Conservation (phyloP, 2,797 vertebrate genomes). For the Tinamus major region DNA sequence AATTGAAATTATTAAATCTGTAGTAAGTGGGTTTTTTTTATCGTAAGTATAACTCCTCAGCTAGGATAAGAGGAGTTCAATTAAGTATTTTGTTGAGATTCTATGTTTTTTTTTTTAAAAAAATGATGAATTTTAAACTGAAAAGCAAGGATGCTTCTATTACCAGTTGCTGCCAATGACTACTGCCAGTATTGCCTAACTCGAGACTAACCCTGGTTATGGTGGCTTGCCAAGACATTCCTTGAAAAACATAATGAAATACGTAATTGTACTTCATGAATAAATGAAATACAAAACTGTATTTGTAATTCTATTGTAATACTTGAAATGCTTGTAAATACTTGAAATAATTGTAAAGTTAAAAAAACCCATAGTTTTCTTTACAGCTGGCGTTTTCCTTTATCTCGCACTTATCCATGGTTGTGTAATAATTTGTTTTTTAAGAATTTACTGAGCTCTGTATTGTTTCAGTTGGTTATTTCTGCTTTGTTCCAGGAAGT, state of each 20-base stretch:
- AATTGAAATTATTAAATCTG: slow-evolving; percentile 60
- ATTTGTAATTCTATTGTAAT: no score
- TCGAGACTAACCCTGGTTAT: background rate
- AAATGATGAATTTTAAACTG: background rate
- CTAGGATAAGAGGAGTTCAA: background rate
- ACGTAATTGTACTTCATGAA: no score
- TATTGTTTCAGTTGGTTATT: background rate
- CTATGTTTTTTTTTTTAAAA: background rate
- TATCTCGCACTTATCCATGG: background rate
- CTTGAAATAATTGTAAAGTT: background rate
- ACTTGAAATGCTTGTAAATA: no score
- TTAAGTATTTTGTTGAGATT: background rate
- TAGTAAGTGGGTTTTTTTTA: slow-evolving; percentile 29
- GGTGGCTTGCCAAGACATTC: background rate
- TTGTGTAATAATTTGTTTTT: background rate
- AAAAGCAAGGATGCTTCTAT: background rate
- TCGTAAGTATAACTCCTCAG: slow-evolving; percentile 22
- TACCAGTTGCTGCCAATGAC: background rate
- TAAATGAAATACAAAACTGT: no score
- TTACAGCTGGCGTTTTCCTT: background rate
- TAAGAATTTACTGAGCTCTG: background rate
- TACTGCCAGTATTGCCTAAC: background rate
- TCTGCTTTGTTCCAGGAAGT: slow-evolving; percentile 70
- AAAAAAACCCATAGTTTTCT: background rate
- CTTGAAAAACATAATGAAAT: background rate